phyloP scores from a whole-genome alignment of 2,888 invertebrate species.

The Odontomyia ornata region DNA sequence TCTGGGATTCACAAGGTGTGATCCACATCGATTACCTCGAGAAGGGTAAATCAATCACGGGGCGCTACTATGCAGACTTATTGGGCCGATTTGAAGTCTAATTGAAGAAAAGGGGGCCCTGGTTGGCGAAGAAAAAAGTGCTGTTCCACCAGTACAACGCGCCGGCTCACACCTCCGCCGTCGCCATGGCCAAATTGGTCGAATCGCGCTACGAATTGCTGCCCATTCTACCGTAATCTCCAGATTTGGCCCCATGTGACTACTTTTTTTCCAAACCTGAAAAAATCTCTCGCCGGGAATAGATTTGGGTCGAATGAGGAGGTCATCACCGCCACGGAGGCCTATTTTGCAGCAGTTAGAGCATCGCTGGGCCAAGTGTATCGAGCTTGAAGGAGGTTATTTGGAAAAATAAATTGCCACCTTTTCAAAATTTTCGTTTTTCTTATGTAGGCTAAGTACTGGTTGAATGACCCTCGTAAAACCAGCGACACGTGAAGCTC shows the following conservation, averaged over 20 bases:
- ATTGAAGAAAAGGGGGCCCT: neutral
- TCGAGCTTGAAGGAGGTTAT: too few species aligned
- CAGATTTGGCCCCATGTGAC: neutral
- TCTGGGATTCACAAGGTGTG: constrained; percentile 38
- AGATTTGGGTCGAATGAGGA: too few species aligned
- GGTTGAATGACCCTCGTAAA: too few species aligned
- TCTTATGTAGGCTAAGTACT: too few species aligned
- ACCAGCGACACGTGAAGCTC: too few species aligned
- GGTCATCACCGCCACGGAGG: too few species aligned
- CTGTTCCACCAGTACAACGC: constrained; percentile 2
- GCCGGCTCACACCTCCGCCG: neutral
- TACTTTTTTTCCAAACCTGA: too few species aligned
- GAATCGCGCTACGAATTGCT: constrained; percentile 15
- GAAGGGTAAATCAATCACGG: constrained; percentile 41
- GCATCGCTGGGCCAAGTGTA: too few species aligned
- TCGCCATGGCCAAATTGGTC: neutral
- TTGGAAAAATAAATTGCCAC: too few species aligned
- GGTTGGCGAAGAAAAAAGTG: constrained; percentile 1
- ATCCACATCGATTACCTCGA: constrained; percentile 39
- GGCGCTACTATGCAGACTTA: neutral
- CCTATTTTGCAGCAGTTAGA: too few species aligned
- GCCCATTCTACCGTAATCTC: neutral
- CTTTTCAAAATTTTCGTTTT: too few species aligned
- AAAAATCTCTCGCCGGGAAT: too few species aligned
- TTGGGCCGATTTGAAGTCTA: neutral